Conservation (phyloP, 2,888 invertebrate species). For the Mesorhabditis spiculigera region DNA sequence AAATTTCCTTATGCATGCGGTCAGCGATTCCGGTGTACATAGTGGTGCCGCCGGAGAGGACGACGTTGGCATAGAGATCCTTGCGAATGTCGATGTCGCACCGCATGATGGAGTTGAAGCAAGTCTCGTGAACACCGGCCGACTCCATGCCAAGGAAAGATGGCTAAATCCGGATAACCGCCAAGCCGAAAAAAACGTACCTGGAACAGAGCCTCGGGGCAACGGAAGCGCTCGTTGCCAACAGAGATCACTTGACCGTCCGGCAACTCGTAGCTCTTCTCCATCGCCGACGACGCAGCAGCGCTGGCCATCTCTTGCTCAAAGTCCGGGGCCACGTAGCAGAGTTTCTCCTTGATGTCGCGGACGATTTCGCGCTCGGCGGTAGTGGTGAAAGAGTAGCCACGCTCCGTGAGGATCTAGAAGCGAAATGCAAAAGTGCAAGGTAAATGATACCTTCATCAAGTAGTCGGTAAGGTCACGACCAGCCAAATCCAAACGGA, state of each 20-base stretch:
- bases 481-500: conserved; percentile 64
- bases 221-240: conserved; percentile 75
- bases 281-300: conserved; percentile 81
- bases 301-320: conserved; percentile 92
- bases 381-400: conserved; percentile 59
- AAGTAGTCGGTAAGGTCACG: conserved; percentile 65
- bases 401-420: conserved; percentile 64
- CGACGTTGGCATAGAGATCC: too few species aligned
- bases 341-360: too few species aligned
- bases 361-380: conserved; percentile 71
- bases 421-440: conserved; percentile 39
- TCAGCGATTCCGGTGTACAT: too few species aligned
- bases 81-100: too few species aligned
- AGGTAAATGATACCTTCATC: conserved; percentile 59
- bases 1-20: too few species aligned
- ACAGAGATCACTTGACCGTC: conserved; percentile 71
- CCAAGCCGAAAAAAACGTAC: too few species aligned
- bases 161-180: too few species aligned
- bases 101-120: too few species aligned
- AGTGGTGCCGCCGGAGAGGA: too few species aligned
- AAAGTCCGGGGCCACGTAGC: conserved; percentile 82
- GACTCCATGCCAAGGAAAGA: too few species aligned
- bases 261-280: conserved; percentile 85
- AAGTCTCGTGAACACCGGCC: too few species aligned
- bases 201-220: conserved; percentile 61